Evolutionary conservation across 1,140 invertebrate genomes (phyloP).

Genomic region (Physella acuta): DNA sequence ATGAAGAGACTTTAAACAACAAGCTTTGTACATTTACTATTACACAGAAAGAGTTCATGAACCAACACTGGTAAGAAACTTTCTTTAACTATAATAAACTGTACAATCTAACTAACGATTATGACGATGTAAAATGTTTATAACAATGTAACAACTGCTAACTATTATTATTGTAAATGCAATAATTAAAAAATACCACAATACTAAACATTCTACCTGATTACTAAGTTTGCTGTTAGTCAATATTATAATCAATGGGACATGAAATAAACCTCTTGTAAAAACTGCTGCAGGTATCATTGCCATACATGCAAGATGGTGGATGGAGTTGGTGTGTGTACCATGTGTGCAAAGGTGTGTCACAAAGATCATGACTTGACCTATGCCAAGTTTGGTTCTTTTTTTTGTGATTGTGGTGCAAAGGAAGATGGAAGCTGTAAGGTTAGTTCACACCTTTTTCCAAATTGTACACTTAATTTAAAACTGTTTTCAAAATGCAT

Average conservation of each 20-base stretch:
- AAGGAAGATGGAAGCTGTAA: conserved; percentile 83
- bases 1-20: conserved; percentile 87
- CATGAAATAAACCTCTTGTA: too few species aligned
- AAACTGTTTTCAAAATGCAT: neutral
- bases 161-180: neutral
- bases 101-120: too few species aligned
- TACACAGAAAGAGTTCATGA: conserved; percentile 97
- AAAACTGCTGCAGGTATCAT: conserved; percentile 85
- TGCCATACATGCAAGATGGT: conserved; percentile 98
- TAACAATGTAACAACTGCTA: neutral
- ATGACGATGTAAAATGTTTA: too few species aligned
- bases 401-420: conserved; percentile 98
- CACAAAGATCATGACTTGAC: conserved; percentile 95
- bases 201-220: too few species aligned
- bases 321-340: conserved; percentile 95
- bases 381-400: conserved; percentile 97
- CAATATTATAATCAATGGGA: too few species aligned
- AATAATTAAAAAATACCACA: too few species aligned
- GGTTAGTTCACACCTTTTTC: conserved; percentile 51
- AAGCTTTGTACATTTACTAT: conserved; percentile 96
- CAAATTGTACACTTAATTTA: neutral
- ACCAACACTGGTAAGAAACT: conserved; percentile 73
- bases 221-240: too few species aligned
- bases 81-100: too few species aligned
- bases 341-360: conserved; percentile 94